Evolutionary conservation across 2,888 invertebrate species (phyloP), one percentile per base, ranked within the genome.

Genomic region (Allygus modestus): DNA sequence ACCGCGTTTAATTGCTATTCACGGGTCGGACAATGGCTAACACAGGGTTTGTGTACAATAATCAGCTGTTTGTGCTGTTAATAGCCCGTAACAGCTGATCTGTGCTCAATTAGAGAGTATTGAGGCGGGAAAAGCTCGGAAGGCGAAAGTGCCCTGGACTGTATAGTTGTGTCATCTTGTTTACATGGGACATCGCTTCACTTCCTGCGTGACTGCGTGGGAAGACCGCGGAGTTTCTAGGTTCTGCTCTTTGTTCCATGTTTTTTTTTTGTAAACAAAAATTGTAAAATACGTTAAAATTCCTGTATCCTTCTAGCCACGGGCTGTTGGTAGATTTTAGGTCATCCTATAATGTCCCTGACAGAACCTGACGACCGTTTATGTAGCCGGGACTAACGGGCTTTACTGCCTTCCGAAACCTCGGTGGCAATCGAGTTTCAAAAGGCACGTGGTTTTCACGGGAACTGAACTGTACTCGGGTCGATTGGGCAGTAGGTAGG

Each of bases 81-180:
- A 58, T 58, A 58, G 23, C 58, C 58, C 58, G 58, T 23, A 58
- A 58, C 58, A 58, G 58, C 58, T 58, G 58, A 58, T 58, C 58
- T 23, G 51, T 4, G 58, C 23, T 58, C 58, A 58, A 58, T 58
- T 58, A 58, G 58, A 58, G 58, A 58, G 58, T 58, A 58, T 58
- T 58, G 58, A 20, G 20, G 23, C 58, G 58, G 51, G 51, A 51
- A 51, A 51, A 17, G 11, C 17, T 17, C 17, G n/a, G n/a, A n/a
- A n/a, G 51, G 58, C 58, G 58, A 58, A 58, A 58, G 58, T 58
- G 58, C 23, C 20, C 58, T 23, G 23, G 9, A 51, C 51, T 51
- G 51, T 51, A 4, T 15, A 4, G 58, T 58, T 58, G 58, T 58
- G 58, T 58, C 58, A 58, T 58, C 58, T 58, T 58, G 58, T 58